Evolutionary conservation across 2,888 invertebrate genomes (phyloP), one percentile per base, ranked within the genome.

Genomic region (Apotomis turbidana): DNA sequence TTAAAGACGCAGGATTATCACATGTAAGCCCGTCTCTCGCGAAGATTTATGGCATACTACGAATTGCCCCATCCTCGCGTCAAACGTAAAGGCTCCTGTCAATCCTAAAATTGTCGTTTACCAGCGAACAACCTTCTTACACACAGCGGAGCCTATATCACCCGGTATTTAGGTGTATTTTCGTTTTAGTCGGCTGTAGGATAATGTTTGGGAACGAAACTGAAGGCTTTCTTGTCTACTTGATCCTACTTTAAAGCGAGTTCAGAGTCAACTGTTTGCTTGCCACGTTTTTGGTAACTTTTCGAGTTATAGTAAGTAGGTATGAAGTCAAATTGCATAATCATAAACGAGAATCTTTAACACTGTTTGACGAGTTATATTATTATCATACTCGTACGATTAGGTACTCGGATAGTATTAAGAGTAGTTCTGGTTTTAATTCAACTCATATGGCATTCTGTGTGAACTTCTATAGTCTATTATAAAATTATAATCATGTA

Each of bases 51-150:
- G 90, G 81, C 68, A 38, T 49, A 83, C 82, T 60, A 54, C 44
- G 78, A 83, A 85, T 86, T 85, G 83, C 83, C 84, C 83, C 80
- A 83, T 84, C 84, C 79, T 77, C 84, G 81, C 87, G 83, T 88
- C 87, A 84, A 81, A 81, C 82, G 81, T 84, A 86, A 89, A 87
- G 88, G 87, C 87, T 91, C 82, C 85, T 89, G 89, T 88, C 90
- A 87, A 89, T 87, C 85, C 82, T 80, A 76, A 86, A 88, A 87
- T 86, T 87, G 83, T 85, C 84, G 79, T 82, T 82, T 80, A 81
- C 79, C 36, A 83, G 77, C 75, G 78, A 79, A 77, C 57, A 57
- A 4, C 61, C 12, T 38, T 57, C 12, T 67, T 72, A 71, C 73
- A 69, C 60, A 41, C 12, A 15, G 4, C n/a, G 3, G 6, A 3